Conservation (phyloP, 2,113 vertebrate genomes). For the Psittacara wagleri region DNA sequence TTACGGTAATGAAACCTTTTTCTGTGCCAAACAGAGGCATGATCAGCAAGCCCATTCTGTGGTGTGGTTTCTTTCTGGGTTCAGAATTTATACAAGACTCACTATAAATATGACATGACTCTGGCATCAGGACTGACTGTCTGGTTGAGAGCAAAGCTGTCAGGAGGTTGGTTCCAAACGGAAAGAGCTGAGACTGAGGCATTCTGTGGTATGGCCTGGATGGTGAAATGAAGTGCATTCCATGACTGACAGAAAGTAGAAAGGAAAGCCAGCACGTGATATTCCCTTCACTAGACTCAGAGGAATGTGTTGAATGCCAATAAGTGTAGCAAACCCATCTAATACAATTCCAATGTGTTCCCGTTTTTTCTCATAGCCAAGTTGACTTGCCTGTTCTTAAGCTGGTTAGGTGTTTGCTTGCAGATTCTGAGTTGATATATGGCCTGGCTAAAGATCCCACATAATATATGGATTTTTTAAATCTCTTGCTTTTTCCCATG, state of each 20-base stretch:
- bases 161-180: background rate
- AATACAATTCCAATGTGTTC: background rate
- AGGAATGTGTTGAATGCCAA: background rate
- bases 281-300: background rate
- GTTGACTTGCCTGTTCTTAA: background rate
- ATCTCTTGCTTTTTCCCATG: background rate
- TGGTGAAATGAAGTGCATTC: constrained; percentile 6
- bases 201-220: background rate
- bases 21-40: background rate
- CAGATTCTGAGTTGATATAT: background rate
- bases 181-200: background rate
- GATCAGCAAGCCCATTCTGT: background rate
- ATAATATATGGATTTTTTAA: background rate
- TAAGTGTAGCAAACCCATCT: constrained; percentile 38
- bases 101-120: background rate
- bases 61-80: background rate
- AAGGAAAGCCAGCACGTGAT: constrained; percentile 23
- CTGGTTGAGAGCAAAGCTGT: background rate
- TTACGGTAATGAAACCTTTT: background rate
- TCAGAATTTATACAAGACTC: background rate
- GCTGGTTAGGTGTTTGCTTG: background rate
- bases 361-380: background rate
- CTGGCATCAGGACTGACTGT: background rate
- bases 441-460: background rate
- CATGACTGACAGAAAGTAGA: background rate